Conservation (phyloP, 2,113 vertebrate genomes). For the Promerops cafer region DNA sequence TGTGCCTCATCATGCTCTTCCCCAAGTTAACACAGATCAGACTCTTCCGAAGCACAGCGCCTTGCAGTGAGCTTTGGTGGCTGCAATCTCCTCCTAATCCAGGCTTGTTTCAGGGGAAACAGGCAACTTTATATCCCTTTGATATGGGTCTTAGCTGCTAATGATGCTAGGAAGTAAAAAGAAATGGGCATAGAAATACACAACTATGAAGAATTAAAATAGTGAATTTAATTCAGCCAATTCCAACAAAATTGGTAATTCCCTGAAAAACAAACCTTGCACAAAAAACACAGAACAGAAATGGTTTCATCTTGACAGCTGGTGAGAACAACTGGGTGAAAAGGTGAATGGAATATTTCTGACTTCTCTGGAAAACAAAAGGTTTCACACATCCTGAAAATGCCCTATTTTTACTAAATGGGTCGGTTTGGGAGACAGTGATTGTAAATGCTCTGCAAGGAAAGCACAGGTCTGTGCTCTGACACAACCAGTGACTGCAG, state of each 20-base stretch:
- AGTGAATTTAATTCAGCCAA: constrained; percentile 23
- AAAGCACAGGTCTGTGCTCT: not conserved
- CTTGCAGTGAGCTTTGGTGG: not conserved
- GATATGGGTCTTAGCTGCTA: not conserved
- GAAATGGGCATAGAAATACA: constrained; percentile 9
- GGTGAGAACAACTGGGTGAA: not conserved
- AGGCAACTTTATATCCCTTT: not conserved
- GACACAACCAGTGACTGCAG: not conserved
- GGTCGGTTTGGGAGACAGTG: not conserved
- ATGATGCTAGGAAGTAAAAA: not conserved
- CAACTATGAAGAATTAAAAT: not conserved
- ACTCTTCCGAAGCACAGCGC: not conserved
- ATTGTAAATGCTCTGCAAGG: not conserved
- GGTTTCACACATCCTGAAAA: not conserved
- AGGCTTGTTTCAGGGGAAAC: not conserved
- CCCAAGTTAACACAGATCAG: not conserved
- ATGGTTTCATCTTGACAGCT: not conserved
- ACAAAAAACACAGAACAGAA: not conserved
- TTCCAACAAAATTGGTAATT: not conserved
- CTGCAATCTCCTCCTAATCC: not conserved
- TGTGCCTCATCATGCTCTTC: not conserved
- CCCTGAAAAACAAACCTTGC: constrained; percentile 8
- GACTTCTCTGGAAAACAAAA: not conserved
- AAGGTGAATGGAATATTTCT: not conserved
- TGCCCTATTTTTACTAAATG: not conserved